Conservation (phyloP, 2,888 invertebrate genomes). For the Yponomeuta cagnagella region DNA sequence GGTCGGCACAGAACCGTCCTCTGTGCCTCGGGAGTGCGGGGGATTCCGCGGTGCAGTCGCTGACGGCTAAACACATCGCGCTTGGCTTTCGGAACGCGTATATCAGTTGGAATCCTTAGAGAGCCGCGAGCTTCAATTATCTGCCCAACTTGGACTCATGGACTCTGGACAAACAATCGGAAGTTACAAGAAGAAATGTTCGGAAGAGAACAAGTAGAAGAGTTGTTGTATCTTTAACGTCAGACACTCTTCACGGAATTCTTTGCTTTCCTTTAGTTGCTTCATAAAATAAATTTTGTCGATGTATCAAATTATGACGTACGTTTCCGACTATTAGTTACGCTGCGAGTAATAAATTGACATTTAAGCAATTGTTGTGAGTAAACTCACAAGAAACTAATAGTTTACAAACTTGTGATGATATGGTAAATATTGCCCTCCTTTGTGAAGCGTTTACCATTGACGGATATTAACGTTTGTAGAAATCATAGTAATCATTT, state of each 20-base stretch:
- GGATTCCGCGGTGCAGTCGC: slow-evolving; percentile 32
- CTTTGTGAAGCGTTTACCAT: slow-evolving; percentile 1
- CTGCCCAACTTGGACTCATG: neutral
- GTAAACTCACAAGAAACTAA: neutral
- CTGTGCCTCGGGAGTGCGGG: slow-evolving; percentile 25
- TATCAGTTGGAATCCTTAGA: slow-evolving; percentile 19
- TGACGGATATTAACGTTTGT: slow-evolving; percentile 1
- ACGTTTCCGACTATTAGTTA: too few species aligned
- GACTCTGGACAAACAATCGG: slow-evolving; percentile 13
- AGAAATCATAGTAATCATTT: slow-evolving; percentile 25
- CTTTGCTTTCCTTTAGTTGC: neutral
- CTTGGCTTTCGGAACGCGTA: slow-evolving; percentile 45
- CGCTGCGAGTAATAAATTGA: too few species aligned
- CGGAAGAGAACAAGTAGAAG: neutral
- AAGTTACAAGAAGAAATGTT: neutral
- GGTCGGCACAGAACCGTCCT: slow-evolving; percentile 30
- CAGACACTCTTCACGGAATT: neutral
- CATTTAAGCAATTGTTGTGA: too few species aligned
- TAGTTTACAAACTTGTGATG: neutral
- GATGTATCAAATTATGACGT: neutral
- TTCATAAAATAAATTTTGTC: neutral
- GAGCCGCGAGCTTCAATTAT: neutral
- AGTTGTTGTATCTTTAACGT: neutral
- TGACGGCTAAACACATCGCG: slow-evolving; percentile 45
- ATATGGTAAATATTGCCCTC: neutral